These are phyloP conservation scores for Amphiduros pacificus DNA, from an alignment of 2,888 invertebrate species.

Conservation along the genomic window DNA sequence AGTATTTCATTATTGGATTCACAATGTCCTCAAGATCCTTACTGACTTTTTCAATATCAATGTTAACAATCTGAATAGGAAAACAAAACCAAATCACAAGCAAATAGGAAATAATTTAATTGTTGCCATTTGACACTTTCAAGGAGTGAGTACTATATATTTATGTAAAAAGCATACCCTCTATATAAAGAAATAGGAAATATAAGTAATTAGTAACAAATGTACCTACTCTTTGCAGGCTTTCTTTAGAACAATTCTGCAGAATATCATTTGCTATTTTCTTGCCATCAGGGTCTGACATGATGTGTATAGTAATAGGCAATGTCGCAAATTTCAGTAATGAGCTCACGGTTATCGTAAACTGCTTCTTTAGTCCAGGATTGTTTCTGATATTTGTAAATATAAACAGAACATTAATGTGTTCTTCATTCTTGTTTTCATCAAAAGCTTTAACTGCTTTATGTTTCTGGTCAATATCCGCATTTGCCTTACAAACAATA, in stretches of 20 bases:
- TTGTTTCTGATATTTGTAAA: slow-evolving; percentile 35
- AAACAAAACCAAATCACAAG: no score
- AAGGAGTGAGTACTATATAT: no score
- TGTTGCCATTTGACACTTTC: no score
- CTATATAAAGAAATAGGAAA: no score
- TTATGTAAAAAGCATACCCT: no score
- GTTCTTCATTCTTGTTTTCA: no score
- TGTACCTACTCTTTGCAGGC: no score
- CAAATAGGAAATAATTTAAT: no score
- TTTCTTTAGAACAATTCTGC: slow-evolving; percentile 14
- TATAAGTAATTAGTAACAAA: no score
- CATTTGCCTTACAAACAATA: no score
- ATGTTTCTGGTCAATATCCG: no score
- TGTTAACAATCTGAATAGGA: slow-evolving; percentile 63
- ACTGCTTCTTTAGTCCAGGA: slow-evolving; percentile 29
- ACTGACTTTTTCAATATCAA: slow-evolving; percentile 69
- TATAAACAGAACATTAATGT: slow-evolving; percentile 34
- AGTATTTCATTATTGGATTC: slow-evolving; percentile 71
- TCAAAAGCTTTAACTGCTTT: no score
- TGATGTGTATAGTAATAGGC: slow-evolving; percentile 39
- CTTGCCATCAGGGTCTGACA: slow-evolving; percentile 49
- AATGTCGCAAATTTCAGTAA: slow-evolving; percentile 30
- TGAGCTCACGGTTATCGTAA: slow-evolving; percentile 29
- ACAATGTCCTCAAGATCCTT: slow-evolving; percentile 68
- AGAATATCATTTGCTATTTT: slow-evolving; percentile 39